These are phyloP conservation scores for Watsonalla cultraria DNA, from an alignment of 2,888 invertebrate species.

Conservation along the genomic window DNA sequence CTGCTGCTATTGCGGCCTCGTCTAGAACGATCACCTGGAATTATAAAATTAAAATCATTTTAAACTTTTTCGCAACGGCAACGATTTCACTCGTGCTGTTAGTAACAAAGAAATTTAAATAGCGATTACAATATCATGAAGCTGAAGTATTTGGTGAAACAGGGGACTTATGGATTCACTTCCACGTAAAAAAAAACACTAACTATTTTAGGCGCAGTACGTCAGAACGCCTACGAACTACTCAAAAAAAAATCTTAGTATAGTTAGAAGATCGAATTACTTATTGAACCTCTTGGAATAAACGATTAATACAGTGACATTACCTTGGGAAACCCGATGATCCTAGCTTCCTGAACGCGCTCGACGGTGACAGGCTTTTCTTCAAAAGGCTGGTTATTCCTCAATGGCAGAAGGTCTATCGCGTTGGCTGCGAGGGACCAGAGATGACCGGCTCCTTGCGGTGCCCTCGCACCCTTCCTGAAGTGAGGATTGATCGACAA, in stretches of 20 bases:
- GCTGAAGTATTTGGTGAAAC: too few species aligned
- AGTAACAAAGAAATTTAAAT: too few species aligned
- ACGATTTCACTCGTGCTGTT: too few species aligned
- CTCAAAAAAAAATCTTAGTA: too few species aligned
- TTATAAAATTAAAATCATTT: neutral
- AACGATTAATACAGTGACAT: neutral
- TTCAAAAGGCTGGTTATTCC: constrained; percentile 40
- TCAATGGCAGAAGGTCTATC: constrained; percentile 60
- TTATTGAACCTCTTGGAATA: too few species aligned
- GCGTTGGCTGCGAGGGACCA: constrained; percentile 89
- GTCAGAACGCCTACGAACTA: too few species aligned
- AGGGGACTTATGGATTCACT: too few species aligned
- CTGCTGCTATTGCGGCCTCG: constrained; percentile 71
- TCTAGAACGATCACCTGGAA: constrained; percentile 71
- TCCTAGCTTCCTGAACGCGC: constrained; percentile 31
- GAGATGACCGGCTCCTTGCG: constrained; percentile 92
- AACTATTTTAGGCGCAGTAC: too few species aligned
- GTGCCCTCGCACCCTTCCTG: constrained; percentile 89
- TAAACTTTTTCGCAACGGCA: neutral
- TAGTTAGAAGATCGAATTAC: too few species aligned
- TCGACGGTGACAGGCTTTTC: constrained; percentile 31
- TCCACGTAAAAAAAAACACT: too few species aligned
- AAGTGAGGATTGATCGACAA: constrained; percentile 95
- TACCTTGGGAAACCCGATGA: constrained; percentile 66
- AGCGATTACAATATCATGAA: too few species aligned